phyloP scores from a whole-genome alignment of 2,888 invertebrate species.

The Cyclophora albipunctata region DNA sequence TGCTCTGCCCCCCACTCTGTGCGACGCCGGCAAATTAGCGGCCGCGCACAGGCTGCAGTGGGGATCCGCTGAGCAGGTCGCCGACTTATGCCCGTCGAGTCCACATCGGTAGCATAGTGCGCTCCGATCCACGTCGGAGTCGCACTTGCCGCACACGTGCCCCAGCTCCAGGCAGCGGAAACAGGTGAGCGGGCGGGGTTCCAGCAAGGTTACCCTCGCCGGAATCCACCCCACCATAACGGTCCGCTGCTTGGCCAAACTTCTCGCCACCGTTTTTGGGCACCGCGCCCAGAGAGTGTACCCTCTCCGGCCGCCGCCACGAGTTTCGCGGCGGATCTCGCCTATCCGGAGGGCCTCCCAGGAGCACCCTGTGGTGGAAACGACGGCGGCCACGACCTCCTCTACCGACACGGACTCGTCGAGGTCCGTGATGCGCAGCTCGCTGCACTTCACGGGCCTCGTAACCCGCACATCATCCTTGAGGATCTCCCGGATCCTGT shows the following conservation, averaged over 20 bases:
- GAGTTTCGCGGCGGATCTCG: neutral
- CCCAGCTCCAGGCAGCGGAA: slow-evolving; percentile 13
- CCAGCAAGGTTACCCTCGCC: slow-evolving; percentile 6
- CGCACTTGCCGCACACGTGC: slow-evolving; percentile 10
- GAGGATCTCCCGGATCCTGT: too few species aligned
- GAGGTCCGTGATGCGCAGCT: slow-evolving; percentile 7
- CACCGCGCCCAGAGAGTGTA: neutral
- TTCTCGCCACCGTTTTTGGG: slow-evolving; percentile 2
- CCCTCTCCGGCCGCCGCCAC: neutral
- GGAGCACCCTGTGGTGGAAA: slow-evolving; percentile 2
- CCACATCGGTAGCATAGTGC: neutral
- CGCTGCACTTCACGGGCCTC: slow-evolving; percentile 3
- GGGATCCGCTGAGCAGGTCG: neutral
- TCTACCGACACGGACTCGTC: slow-evolving; percentile 11
- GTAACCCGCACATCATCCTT: slow-evolving; percentile 1
- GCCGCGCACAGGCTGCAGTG: neutral
- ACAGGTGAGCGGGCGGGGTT: slow-evolving; percentile 8
- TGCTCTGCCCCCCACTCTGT: neutral
- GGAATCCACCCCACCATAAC: slow-evolving; percentile 13
- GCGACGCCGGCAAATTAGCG: neutral
- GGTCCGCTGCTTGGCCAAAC: neutral
- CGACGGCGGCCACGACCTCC: slow-evolving; percentile 6
- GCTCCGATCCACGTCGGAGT: neutral
- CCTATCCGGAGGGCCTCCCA: slow-evolving; percentile 1
- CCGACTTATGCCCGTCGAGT: neutral